Base-by-base conservation (phyloP, 2,888 invertebrate species). In the Drosophila buzzatii region DNA sequence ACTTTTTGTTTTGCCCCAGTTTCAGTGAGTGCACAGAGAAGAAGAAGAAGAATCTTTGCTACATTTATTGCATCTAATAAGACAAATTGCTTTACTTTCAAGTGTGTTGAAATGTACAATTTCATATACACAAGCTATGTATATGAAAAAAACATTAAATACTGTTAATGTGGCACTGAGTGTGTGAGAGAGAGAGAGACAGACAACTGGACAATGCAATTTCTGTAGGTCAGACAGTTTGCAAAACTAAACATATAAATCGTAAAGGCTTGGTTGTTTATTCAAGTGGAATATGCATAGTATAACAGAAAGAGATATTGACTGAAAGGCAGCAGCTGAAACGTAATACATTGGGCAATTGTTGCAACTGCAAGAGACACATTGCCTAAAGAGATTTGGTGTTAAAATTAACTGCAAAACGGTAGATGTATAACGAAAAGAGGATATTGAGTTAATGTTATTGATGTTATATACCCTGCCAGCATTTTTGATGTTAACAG, bases 1-100 rank as follows among this genome's bases (percentile, higher is more conserved):
- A 57, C 58, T 60, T 64, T 60, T 61, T 70, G 60, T 63, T 66
- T 47, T 62, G 76, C 56, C 27, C 60, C 23, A 71, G 42, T 71
- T 57, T 12, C 56, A 39, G 60, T 47, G 52, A 3, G 23, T n/a
- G 20, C 16, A 57, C 16, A 10, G 6, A n/a, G 10, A 5, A n/a
- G 20, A 10, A 16, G 27, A 39, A 12, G 42, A 51, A 70, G 31
- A 49, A 5, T 49, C 6, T 31, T 49, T 58, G 51, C 42, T 37
- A 51, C 42, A 52, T 37, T 68, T 68, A 68, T 66, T 68, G 47
- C 56, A 56, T 68, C 27, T 41, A 41, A 41, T 37, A 41, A 35
- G 67, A 69, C 41, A 67, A 69, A 57, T 69, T 56, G 67, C 47
- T 57, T 49, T 37, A 49, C n/a, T 27, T 47, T 37, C 33, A 20